Conservation (phyloP, 2,797 vertebrate species). For the Columba guinea region DNA sequence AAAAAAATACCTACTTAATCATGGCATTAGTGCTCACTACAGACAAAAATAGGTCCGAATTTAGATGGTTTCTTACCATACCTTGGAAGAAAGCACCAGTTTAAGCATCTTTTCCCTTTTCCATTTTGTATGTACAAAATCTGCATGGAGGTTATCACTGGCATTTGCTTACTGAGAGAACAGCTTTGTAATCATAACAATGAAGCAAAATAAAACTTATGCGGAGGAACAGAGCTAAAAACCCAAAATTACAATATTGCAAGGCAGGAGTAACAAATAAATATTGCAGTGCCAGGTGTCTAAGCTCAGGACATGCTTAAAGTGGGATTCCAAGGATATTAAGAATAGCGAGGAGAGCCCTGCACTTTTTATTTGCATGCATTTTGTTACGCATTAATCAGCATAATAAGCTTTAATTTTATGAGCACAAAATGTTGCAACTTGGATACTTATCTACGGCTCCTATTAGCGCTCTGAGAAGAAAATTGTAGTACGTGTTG, state of each 20-base stretch:
- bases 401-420: slow-evolving; percentile 58
- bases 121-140: neutral
- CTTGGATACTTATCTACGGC: slow-evolving; percentile 10
- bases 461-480: slow-evolving; percentile 17
- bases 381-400: slow-evolving; percentile 34
- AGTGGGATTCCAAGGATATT: neutral
- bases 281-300: neutral
- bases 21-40: too few species aligned
- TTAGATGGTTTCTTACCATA: neutral
- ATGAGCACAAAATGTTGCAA: slow-evolving; percentile 62
- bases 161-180: neutral
- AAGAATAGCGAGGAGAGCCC: neutral
- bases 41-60: neutral
- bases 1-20: neutral
- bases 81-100: neutral
- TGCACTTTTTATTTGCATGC: neutral
- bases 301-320: neutral
- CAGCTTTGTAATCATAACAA: neutral
- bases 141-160: neutral
- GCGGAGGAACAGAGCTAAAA: neutral
- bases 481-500: neutral
- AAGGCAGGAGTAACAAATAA: neutral
- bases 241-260: neutral
- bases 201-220: rapidly evolving
- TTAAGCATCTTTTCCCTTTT: neutral